A percentile compares a stretch with the other conserved stretches of the same genome.
Evolutionary conservation across 2,888 invertebrate species (phyloP).

Genomic region (Lysandra coridon): DNA sequence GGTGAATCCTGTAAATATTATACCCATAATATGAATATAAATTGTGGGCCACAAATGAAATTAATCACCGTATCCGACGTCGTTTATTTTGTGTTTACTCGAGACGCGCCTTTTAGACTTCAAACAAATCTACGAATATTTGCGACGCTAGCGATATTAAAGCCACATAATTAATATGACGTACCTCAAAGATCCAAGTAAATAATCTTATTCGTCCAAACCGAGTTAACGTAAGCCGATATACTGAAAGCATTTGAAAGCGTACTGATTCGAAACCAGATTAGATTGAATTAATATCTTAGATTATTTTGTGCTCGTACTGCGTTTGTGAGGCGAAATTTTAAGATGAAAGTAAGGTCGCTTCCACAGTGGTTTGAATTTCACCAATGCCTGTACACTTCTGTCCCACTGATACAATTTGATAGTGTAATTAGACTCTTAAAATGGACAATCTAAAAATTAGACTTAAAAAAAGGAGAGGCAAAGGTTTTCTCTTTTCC

Average conservation of each 20-base stretch:
- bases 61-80: background rate
- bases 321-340: too few relatives aligned
- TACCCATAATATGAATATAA: background rate
- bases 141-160: conserved; percentile 1
- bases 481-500: too few relatives aligned
- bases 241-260: background rate
- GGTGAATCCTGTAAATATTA: too few relatives aligned
- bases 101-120: conserved; percentile 8
- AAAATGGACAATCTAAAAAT: too few relatives aligned
- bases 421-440: too few relatives aligned
- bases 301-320: background rate
- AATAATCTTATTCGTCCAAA: conserved; percentile 17
- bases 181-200: conserved; percentile 20
- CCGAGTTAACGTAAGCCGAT: conserved; percentile 18
- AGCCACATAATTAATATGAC: background rate
- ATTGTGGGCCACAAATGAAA: background rate
- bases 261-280: background rate
- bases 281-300: background rate
- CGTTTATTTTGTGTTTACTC: background rate
- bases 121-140: conserved; percentile 19
- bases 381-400: too few relatives aligned
- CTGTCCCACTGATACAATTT: too few relatives aligned
- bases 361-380: too few relatives aligned
- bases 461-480: too few relatives aligned
- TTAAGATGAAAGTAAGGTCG: too few relatives aligned